Evolutionary conservation across 2,113 vertebrate genomes (phyloP).

Genomic region (Strix uralensis): DNA sequence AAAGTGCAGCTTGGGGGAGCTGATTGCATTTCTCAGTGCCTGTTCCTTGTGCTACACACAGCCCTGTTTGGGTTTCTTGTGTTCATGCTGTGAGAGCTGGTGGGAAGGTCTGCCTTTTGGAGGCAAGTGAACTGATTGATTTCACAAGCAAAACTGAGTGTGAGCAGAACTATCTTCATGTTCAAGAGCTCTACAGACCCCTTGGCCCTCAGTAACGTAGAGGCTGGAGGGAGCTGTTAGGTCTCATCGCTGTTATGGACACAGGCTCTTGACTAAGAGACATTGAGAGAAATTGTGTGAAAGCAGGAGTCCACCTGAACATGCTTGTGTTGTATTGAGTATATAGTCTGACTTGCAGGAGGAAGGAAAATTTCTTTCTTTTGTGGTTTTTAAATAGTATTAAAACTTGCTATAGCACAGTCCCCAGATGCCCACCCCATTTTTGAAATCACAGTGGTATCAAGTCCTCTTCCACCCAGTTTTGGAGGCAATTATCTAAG

Average conservation of each 20-base stretch:
- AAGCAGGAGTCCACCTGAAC: neutral
- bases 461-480: neutral
- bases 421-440: neutral
- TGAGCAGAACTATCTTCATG: neutral
- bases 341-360: neutral
- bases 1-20: slow-evolving; percentile 44
- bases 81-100: neutral
- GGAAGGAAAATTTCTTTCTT: neutral
- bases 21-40: slow-evolving; percentile 1
- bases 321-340: neutral
- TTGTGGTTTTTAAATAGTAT: neutral
- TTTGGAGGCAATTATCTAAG: neutral
- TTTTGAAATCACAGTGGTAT: neutral
- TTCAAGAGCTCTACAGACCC: neutral
- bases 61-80: neutral
- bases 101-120: neutral
- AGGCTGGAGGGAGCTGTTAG: neutral
- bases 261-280: neutral
- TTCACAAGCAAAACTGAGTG: neutral
- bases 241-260: neutral
- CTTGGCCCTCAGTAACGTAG: neutral
- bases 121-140: neutral
- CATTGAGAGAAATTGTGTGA: neutral
- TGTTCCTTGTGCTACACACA: neutral
- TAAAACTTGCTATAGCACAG: neutral